Evolutionary conservation across 2,888 invertebrate species (phyloP).

Genomic region (Eulithis prunata): DNA sequence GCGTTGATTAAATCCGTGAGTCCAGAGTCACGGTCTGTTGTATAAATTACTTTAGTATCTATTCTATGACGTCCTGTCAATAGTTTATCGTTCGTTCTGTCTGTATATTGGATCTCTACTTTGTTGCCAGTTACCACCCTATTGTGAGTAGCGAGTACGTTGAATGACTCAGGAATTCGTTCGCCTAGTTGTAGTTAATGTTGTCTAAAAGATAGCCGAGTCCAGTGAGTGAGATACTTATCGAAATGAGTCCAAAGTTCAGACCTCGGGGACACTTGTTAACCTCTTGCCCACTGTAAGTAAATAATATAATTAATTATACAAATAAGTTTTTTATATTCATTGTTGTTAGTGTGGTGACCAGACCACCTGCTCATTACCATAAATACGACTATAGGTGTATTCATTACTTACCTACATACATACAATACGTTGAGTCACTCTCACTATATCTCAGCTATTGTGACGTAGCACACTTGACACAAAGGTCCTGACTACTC

Average conservation of each 20-base stretch:
- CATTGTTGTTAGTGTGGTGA: slow-evolving; percentile 4
- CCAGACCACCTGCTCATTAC: slow-evolving; percentile 13
- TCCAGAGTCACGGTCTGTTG: too few relatives aligned
- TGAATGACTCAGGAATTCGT: background rate
- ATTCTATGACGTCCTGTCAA: background rate
- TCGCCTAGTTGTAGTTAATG: slow-evolving; percentile 1
- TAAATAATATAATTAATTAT: slow-evolving; percentile 11
- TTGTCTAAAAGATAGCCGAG: background rate
- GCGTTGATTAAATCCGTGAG: too few relatives aligned
- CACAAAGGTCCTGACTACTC: slow-evolving; percentile 21
- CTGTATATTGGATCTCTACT: slow-evolving; percentile 3
- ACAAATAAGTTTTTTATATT: slow-evolving; percentile 10
- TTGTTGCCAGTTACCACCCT: background rate
- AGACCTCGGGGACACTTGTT: slow-evolving; percentile 2
- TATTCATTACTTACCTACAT: background rate
- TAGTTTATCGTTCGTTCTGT: background rate
- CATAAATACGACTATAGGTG: background rate
- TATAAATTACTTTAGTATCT: too few relatives aligned
- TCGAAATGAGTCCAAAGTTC: slow-evolving; percentile 6
- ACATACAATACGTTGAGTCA: slow-evolving; percentile 20
- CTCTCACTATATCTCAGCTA: slow-evolving; percentile 23
- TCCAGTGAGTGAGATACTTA: background rate
- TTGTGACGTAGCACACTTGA: slow-evolving; percentile 23
- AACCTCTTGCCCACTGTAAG: slow-evolving; percentile 8
- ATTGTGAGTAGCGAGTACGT: background rate